These are phyloP conservation scores for Amyelois transitella DNA, from an alignment of 1,140 invertebrate species.

Conservation along the genomic window DNA sequence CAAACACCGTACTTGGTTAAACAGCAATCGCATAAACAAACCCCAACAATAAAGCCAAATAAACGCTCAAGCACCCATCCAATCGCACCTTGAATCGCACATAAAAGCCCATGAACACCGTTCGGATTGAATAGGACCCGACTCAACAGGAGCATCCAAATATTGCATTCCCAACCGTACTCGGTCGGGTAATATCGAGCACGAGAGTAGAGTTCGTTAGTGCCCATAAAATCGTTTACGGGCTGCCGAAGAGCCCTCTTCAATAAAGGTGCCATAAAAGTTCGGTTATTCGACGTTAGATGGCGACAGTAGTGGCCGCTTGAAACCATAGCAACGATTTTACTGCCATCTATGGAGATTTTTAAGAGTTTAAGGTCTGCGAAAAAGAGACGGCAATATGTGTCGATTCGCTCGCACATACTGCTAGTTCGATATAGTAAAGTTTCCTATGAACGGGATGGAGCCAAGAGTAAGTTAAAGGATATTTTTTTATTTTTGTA, in stretches of 20 bases:
- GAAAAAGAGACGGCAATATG: constrained; percentile 29
- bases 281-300: constrained; percentile 68
- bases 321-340: constrained; percentile 64
- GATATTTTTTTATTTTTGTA: too few relatives aligned
- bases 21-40: constrained; percentile 75
- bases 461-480: constrained; percentile 21
- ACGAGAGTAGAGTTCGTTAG: constrained; percentile 61
- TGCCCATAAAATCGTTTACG: constrained; percentile 72
- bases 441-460: constrained; percentile 16
- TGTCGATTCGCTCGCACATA: constrained; percentile 16
- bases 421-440: too few relatives aligned
- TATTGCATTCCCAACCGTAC: constrained; percentile 59
- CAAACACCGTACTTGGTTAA: constrained; percentile 69
- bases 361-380: constrained; percentile 58
- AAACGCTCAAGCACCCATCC: constrained; percentile 72
- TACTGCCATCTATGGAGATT: constrained; percentile 72
- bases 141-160: constrained; percentile 62
- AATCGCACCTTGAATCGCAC: constrained; percentile 73
- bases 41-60: constrained; percentile 74
- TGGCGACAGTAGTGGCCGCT: constrained; percentile 69
- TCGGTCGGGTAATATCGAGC: constrained; percentile 66
- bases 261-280: constrained; percentile 72
- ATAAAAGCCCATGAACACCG: constrained; percentile 71
- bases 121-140: constrained; percentile 64
- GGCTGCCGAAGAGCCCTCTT: constrained; percentile 71